A percentile compares a stretch with the other conserved stretches of the same genome.
phyloP scores from a whole-genome alignment of 2,113 vertebrate species.

The Gymnarchus niloticus region DNA sequence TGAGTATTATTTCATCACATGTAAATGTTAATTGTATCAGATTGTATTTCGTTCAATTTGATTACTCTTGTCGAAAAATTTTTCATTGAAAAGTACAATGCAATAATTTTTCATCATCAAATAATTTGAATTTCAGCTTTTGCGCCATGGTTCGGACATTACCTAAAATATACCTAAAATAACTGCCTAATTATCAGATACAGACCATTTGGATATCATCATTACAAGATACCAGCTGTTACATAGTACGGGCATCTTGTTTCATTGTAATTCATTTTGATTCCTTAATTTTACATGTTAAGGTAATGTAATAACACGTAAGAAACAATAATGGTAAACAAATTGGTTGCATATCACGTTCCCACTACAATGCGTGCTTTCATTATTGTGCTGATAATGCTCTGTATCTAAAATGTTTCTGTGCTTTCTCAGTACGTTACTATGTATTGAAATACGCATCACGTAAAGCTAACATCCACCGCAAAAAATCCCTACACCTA shows the following conservation, averaged over 20 bases:
- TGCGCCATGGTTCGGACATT: background rate
- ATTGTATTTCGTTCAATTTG: background rate
- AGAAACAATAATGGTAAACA: background rate
- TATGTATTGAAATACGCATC: background rate
- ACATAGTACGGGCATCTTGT: background rate
- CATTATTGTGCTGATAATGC: background rate
- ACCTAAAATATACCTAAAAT: background rate
- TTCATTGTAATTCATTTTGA: background rate
- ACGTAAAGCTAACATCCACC: background rate
- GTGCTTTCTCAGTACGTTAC: background rate
- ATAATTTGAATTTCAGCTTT: background rate
- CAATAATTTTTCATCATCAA: background rate
- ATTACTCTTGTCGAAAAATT: background rate
- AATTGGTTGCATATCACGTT: background rate
- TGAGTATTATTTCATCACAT: background rate
- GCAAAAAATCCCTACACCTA: background rate
- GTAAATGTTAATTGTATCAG: background rate
- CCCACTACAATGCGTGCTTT: background rate
- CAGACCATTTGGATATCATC: background rate
- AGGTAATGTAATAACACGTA: background rate
- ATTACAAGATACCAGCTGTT: background rate
- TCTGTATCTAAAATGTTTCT: background rate
- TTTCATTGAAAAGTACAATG: background rate
- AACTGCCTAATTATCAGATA: background rate
- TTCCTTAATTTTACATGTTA: background rate